A percentile compares a stretch with the other conserved stretches of the same genome.
These are phyloP conservation scores for Apostichopus parvimensis DNA, from an alignment of 35 echinoderm and acorn worm species.

Conservation along the genomic window DNA sequence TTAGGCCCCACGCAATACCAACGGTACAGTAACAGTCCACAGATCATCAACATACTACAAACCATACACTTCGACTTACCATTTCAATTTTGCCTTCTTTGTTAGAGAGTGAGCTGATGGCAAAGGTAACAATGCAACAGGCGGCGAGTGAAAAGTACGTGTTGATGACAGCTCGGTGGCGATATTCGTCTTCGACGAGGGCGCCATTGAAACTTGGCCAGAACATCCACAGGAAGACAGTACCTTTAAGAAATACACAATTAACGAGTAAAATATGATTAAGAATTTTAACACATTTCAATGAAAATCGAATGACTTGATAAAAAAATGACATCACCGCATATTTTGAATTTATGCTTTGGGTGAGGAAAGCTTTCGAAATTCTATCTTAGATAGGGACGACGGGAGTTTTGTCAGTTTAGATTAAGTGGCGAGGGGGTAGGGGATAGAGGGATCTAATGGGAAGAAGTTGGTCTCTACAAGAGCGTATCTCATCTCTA, in stretches of 20 bases:
- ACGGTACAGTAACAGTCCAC: no score
- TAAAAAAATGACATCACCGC: no score
- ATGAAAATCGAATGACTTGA: background rate
- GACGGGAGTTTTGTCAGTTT: no score
- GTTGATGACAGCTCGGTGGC: constrained; percentile 93
- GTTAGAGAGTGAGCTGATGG: constrained; percentile 66
- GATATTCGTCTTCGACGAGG: constrained; percentile 73
- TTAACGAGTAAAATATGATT: background rate
- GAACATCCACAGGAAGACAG: constrained; percentile 98
- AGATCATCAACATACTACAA: background rate
- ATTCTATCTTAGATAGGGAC: background rate
- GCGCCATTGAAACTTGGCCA: constrained; percentile 99
- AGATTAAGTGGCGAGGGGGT: no score
- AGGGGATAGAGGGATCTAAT: no score
- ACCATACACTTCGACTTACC: constrained; percentile 43
- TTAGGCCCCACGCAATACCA: no score
- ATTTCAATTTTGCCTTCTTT: constrained; percentile 96
- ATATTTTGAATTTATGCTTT: no score
- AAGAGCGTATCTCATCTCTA: no score
- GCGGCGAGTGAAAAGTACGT: constrained; percentile 96
- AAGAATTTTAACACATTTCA: no score
- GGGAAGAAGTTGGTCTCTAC: no score
- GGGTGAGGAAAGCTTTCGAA: background rate
- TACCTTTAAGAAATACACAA: constrained; percentile 57
- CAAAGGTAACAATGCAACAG: constrained; percentile 81